These are phyloP conservation scores for Drosophila littoralis DNA, from an alignment of 1,140 invertebrate genomes.

Conservation along the genomic window DNA sequence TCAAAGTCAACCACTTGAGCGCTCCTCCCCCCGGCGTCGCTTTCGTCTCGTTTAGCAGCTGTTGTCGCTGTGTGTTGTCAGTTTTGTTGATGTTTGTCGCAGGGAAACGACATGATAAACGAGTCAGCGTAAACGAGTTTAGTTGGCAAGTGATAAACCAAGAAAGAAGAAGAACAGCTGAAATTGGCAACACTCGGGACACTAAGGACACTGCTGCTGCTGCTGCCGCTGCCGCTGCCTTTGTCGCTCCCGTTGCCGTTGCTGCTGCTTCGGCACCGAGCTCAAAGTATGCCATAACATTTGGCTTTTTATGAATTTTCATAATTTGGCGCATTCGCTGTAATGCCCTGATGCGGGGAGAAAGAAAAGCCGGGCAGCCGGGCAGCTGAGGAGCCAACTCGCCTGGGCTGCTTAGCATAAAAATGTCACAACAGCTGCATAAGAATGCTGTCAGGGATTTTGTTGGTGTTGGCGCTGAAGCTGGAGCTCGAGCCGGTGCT, in stretches of 20 bases:
- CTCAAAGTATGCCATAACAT: slow-evolving; percentile 75
- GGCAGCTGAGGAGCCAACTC: background rate
- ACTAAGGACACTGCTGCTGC: background rate
- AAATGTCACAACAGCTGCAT: slow-evolving; percentile 80
- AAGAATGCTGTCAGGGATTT: slow-evolving; percentile 68
- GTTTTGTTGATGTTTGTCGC: slow-evolving; percentile 50
- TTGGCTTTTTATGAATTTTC: slow-evolving; percentile 80
- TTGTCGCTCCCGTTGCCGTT: background rate
- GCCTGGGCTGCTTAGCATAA: slow-evolving; percentile 70
- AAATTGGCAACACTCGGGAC: slow-evolving; percentile 63
- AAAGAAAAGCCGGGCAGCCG: background rate
- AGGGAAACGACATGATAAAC: slow-evolving; percentile 62
- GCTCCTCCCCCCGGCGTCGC: slow-evolving; percentile 2
- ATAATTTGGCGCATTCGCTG: slow-evolving; percentile 70
- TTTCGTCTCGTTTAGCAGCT: slow-evolving; percentile 16
- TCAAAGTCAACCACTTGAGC: slow-evolving; percentile 43
- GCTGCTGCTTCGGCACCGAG: slow-evolving; percentile 10
- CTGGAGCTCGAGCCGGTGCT: slow-evolving; percentile 1
- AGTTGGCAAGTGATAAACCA: slow-evolving; percentile 71
- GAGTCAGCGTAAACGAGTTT: slow-evolving; percentile 69
- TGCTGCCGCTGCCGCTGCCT: background rate
- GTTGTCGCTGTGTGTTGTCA: slow-evolving; percentile 41
- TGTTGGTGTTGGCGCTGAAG: slow-evolving; percentile 17
- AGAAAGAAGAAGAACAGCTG: slow-evolving; percentile 22
- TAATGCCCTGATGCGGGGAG: background rate